Percentiles rank a stretch among this genome's conserved stretches.
Conservation (phyloP, 2,888 invertebrate species). For the Tenodera sinensis region DNA sequence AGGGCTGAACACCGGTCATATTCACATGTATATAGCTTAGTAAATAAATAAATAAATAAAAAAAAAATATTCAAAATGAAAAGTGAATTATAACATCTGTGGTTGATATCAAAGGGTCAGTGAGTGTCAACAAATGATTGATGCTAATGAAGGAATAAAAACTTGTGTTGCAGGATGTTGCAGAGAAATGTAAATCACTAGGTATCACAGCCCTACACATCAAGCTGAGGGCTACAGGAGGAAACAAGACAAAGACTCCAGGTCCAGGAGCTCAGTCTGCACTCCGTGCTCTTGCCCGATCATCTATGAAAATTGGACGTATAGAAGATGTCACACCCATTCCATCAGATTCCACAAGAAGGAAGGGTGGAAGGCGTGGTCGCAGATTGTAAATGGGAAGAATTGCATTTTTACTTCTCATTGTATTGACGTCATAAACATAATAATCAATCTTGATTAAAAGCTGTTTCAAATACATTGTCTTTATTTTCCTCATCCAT, state of each 20-base stretch:
- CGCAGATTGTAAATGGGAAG: conserved; percentile 81
- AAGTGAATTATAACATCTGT: too few relatives aligned
- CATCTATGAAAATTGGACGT: conserved; percentile 98
- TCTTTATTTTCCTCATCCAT: neutral
- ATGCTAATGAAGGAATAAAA: too few relatives aligned
- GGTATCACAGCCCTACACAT: conserved; percentile 98
- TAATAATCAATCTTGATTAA: neutral
- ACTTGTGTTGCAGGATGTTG: conserved; percentile 74
- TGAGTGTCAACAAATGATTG: too few relatives aligned
- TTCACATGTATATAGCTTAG: too few relatives aligned
- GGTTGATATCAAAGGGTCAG: too few relatives aligned
- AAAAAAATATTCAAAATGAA: too few relatives aligned
- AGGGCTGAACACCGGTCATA: too few relatives aligned
- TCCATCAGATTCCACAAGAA: conserved; percentile 97
- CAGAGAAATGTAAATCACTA: conserved; percentile 94
- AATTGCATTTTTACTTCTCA: neutral
- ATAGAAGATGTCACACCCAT: conserved; percentile 99
- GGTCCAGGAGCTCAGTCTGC: conserved; percentile 99
- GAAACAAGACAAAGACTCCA: conserved; percentile 97
- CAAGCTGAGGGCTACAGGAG: conserved; percentile 96
- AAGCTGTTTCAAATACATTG: neutral
- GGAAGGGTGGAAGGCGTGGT: conserved; percentile 99
- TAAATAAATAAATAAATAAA: too few relatives aligned
- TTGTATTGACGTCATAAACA: neutral
- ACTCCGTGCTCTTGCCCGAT: conserved; percentile 94